Evolutionary conservation across 2,888 invertebrate genomes (phyloP).

Genomic region (Argyra leucocephala): DNA sequence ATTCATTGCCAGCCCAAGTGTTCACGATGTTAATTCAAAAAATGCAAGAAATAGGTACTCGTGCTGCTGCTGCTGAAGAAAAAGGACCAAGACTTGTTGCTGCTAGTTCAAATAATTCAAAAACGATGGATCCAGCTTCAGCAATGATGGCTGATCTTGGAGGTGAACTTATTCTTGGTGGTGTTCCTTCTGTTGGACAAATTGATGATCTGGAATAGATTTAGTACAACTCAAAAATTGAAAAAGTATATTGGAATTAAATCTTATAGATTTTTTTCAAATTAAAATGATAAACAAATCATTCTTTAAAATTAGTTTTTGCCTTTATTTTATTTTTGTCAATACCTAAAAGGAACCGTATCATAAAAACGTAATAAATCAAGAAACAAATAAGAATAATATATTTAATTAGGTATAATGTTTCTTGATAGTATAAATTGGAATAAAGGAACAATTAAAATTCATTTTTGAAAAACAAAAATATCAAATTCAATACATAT

Average conservation of each 20-base stretch:
- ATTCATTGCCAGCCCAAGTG: conserved; percentile 89
- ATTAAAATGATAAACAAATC: neutral
- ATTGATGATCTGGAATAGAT: conserved; percentile 9
- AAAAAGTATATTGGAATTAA: neutral
- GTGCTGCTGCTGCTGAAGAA: conserved; percentile 33
- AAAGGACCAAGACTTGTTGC: conserved; percentile 29
- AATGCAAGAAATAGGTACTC: conserved; percentile 42
- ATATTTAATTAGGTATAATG: too few species aligned
- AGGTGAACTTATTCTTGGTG: neutral
- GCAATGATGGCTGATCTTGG: neutral
- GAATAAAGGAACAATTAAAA: too few species aligned
- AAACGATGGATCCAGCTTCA: neutral
- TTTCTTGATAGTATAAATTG: too few species aligned
- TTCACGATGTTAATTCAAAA: conserved; percentile 81
- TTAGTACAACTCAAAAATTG: neutral
- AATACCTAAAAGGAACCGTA: neutral
- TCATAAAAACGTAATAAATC: too few species aligned
- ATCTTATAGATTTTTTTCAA: neutral
- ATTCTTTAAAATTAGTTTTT: neutral
- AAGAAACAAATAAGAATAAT: too few species aligned
- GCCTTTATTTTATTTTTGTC: neutral
- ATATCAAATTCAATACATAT: too few species aligned
- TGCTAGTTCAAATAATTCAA: conserved; percentile 11
- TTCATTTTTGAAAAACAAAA: too few species aligned
- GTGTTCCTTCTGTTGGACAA: neutral